These are phyloP conservation scores for Drosophila ogumai DNA, from an alignment of 1,140 invertebrate species.

Conservation along the genomic window DNA sequence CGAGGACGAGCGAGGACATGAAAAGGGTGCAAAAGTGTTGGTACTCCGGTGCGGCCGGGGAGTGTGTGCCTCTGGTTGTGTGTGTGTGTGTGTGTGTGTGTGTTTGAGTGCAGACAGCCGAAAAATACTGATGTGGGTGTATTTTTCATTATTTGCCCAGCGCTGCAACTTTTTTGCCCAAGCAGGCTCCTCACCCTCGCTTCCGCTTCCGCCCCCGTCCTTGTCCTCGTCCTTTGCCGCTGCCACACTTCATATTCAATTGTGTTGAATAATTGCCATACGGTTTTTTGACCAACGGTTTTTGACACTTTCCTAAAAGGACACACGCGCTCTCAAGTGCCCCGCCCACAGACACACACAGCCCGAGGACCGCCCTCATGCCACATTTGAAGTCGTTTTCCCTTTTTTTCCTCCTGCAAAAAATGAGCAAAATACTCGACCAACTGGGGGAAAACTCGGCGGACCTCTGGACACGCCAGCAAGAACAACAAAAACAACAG, in stretches of 20 bases:
- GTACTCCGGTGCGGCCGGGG: conserved; percentile 7
- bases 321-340: conserved; percentile 73
- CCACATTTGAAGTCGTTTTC: conserved; percentile 74
- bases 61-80: neutral
- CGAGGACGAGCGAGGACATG: conserved; percentile 34
- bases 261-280: conserved; percentile 85
- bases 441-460: conserved; percentile 38
- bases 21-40: conserved; percentile 77
- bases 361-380: conserved; percentile 52
- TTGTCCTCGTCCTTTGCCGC: conserved; percentile 49
- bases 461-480: conserved; percentile 45
- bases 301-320: conserved; percentile 84
- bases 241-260: conserved; percentile 85
- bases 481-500: conserved; percentile 19
- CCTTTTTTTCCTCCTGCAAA: conserved; percentile 51
- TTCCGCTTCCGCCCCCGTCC: neutral
- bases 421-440: conserved; percentile 75
- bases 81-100: conserved; percentile 22
- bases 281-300: conserved; percentile 85
- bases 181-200: conserved; percentile 1
- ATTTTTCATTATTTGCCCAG: conserved; percentile 83
- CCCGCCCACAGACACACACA: conserved; percentile 28
- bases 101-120: conserved; percentile 74
- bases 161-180: conserved; percentile 71
- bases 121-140: conserved; percentile 83